These are phyloP conservation scores for Xanthostigma xanthostigma DNA, from an alignment of 2,888 invertebrate genomes.

Conservation along the genomic window DNA sequence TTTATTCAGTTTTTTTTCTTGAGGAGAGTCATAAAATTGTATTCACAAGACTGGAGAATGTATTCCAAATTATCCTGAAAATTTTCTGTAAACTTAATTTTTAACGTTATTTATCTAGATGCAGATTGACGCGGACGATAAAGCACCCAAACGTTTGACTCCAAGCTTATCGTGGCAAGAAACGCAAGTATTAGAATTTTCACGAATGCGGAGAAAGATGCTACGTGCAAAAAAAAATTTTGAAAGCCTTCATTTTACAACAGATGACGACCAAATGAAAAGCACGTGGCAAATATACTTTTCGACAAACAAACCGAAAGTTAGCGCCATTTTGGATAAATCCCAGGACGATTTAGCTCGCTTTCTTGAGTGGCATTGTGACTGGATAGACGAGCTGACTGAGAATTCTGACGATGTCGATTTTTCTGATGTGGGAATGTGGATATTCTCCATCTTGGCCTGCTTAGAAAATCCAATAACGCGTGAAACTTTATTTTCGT, in stretches of 20 bases:
- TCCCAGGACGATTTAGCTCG: conserved; percentile 30
- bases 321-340: conserved; percentile 29
- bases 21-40: too few relatives aligned
- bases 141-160: conserved; percentile 28
- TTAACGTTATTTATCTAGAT: too few relatives aligned
- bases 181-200: conserved; percentile 50
- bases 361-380: conserved; percentile 33
- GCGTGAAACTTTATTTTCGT: conserved; percentile 46
- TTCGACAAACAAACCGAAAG: conserved; percentile 20
- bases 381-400: conserved; percentile 29
- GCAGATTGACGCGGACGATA: conserved; percentile 30
- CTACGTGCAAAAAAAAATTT: too few relatives aligned
- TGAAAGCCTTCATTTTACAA: too few relatives aligned
- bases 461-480: conserved; percentile 48
- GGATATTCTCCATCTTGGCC: conserved; percentile 55
- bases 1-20: too few relatives aligned
- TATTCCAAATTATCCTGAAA: too few relatives aligned
- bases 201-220: conserved; percentile 30
- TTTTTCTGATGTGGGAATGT: conserved; percentile 35
- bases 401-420: conserved; percentile 19
- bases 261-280: not conserved
- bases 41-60: too few relatives aligned
- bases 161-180: conserved; percentile 50
- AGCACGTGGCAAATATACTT: conserved; percentile 11
- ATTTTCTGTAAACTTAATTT: too few relatives aligned